Conservation (phyloP, 2,888 invertebrate species). For the Tetragonula carbonaria region DNA sequence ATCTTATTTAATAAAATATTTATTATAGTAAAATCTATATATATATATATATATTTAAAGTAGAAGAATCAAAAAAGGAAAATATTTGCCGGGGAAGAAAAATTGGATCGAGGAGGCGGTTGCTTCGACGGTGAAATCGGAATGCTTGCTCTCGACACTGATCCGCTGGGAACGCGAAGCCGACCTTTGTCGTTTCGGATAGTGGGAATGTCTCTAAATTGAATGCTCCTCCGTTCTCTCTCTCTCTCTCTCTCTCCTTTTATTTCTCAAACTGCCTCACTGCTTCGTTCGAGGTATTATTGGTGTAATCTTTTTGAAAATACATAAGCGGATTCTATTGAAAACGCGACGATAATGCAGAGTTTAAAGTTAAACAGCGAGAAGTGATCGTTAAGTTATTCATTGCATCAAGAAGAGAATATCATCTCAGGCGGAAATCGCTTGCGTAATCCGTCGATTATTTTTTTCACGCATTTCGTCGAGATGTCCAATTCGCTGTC, state of each 20-base stretch:
- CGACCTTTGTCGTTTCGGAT: constrained; percentile 1
- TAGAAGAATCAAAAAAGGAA: not conserved
- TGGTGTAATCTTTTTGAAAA: not conserved
- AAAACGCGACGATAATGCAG: not conserved
- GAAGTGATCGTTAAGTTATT: not conserved
- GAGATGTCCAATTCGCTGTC: not conserved
- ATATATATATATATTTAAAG: no score
- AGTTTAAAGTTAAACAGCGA: not conserved
- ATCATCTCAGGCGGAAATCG: not conserved
- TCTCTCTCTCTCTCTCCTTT: not conserved
- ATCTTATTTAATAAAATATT: no score
- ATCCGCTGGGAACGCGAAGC: not conserved
- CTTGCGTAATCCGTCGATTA: not conserved
- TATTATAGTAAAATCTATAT: no score
- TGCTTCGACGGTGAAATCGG: not conserved
- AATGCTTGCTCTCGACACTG: not conserved
- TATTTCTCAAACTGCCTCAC: not conserved
- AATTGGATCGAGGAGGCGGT: constrained; percentile 8
- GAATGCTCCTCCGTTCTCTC: not conserved
- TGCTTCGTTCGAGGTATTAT: not conserved
- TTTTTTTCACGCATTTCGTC: not conserved
- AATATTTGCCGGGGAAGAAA: constrained; percentile 7
- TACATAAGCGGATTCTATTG: not conserved
- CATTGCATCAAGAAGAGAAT: not conserved
- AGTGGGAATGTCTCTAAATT: constrained; percentile 3